Evolutionary conservation across 2,113 vertebrate genomes (phyloP).

Genomic region (Naja naja): DNA sequence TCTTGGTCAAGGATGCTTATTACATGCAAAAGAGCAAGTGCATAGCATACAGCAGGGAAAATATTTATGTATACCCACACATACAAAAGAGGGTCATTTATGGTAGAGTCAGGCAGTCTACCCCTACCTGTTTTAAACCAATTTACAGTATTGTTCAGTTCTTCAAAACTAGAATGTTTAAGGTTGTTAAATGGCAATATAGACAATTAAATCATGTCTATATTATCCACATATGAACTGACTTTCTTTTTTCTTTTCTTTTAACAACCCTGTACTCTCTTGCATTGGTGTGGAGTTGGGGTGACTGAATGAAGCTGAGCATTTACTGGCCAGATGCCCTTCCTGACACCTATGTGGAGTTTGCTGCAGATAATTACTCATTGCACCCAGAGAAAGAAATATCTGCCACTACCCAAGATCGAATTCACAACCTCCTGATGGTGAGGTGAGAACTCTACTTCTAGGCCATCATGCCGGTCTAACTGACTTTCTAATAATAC

Average conservation of each 20-base stretch:
- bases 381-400: background rate
- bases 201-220: background rate
- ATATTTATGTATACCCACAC: background rate
- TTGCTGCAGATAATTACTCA: background rate
- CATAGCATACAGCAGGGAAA: slow-evolving; percentile 1
- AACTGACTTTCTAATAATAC: background rate
- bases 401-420: background rate
- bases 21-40: slow-evolving; percentile 40
- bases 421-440: background rate
- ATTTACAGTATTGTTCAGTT: background rate
- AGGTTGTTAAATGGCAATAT: background rate
- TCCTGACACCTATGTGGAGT: too few species aligned
- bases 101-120: slow-evolving; percentile 30
- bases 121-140: background rate
- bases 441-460: background rate
- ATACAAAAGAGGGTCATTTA: slow-evolving; percentile 17
- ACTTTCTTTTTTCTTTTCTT: background rate
- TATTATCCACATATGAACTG: background rate
- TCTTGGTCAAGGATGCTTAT: background rate
- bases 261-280: background rate
- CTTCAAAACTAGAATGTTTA: background rate
- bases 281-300: background rate
- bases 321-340: background rate
- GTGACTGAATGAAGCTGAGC: background rate
- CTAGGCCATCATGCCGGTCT: background rate